Evolutionary conservation across 2,113 vertebrate species (phyloP), one percentile per base, ranked within the genome.

Genomic region (Zosterops japonicus): DNA sequence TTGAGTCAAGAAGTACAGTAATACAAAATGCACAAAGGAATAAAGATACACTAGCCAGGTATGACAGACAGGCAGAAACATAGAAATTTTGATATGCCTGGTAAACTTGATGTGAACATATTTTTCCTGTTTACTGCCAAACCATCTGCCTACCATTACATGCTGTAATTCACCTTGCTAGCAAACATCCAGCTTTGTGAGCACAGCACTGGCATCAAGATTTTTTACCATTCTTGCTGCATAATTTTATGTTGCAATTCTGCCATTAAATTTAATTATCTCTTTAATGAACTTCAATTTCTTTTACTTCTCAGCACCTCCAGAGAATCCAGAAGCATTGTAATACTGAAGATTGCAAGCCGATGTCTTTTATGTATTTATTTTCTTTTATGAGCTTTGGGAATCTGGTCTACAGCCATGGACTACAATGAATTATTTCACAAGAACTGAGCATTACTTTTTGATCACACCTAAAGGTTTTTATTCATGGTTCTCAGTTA

Each of bases 91-190:
- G 9, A 87, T 64, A 52, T 0, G 14, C 22, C 52, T 47, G 36
- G 35, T 61, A 81, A 89, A 75, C 39, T 23, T 77, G 14, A 88
- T 42, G 39, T 59, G 56, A 91, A 81, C 4, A 2, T 41, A 57
- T 65, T 80, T 90, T 82, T 87, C n/a, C 16, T 52, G 83, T 92
- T 86, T 57, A 84, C 29, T 82, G 55, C 67, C 67, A 94, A 95
- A 69, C 67, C 68, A 82, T 41, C 57, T 85, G 82, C 36, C 42
- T 57, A 29, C 44, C 42, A 70, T 44, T 47, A 91, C 13, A 56
- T 35, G 42, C 41, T 69, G 39, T 33, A 92, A 81, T 63, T 87
- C 57, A 91, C 29, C 60, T 89, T 79, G 25, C 41, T 70, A 57
- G 39, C 53, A 89, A 89, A 84, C 10, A 87, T 2, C 16, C 42